These are phyloP conservation scores for Athrips mouffetella DNA, from an alignment of 2,888 invertebrate species.

Conservation along the genomic window DNA sequence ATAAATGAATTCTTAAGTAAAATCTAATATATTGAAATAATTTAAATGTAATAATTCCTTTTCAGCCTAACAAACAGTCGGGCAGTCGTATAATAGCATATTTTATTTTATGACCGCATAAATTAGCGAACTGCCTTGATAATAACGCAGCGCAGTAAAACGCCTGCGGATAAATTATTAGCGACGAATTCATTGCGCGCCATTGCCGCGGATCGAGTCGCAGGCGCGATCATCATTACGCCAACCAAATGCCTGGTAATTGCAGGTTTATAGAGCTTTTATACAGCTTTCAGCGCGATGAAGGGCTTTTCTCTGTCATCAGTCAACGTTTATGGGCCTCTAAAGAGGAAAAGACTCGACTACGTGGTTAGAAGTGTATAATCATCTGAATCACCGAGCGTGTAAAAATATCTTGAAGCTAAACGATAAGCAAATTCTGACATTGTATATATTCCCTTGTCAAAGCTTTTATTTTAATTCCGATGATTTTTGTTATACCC, in stretches of 20 bases:
- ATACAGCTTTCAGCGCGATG: conserved; percentile 9
- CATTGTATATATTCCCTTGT: too few relatives aligned
- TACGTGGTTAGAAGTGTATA: background rate
- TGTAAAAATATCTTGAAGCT: too few relatives aligned
- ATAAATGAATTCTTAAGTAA: too few relatives aligned
- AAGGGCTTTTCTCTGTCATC: background rate
- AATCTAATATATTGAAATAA: too few relatives aligned
- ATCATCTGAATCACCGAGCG: too few relatives aligned
- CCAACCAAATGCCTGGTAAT: conserved; percentile 11
- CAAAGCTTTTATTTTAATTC: too few relatives aligned
- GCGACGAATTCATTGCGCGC: conserved; percentile 21
- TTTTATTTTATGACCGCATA: conserved; percentile 21
- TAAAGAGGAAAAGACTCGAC: too few relatives aligned
- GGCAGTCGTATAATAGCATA: conserved; percentile 8
- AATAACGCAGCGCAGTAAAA: conserved; percentile 19
- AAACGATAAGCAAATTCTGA: too few relatives aligned
- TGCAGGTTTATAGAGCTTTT: conserved; percentile 13
- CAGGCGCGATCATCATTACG: conserved; percentile 11
- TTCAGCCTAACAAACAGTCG: background rate
- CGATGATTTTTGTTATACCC: too few relatives aligned
- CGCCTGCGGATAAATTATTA: conserved; percentile 23
- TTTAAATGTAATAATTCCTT: too few relatives aligned
- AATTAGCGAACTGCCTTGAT: conserved; percentile 19
- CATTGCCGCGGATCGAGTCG: conserved; percentile 9
- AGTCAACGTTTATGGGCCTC: too few relatives aligned